These are phyloP conservation scores for Prochilodus magdalenae DNA, from an alignment of 2,113 vertebrate genomes.

Conservation along the genomic window DNA sequence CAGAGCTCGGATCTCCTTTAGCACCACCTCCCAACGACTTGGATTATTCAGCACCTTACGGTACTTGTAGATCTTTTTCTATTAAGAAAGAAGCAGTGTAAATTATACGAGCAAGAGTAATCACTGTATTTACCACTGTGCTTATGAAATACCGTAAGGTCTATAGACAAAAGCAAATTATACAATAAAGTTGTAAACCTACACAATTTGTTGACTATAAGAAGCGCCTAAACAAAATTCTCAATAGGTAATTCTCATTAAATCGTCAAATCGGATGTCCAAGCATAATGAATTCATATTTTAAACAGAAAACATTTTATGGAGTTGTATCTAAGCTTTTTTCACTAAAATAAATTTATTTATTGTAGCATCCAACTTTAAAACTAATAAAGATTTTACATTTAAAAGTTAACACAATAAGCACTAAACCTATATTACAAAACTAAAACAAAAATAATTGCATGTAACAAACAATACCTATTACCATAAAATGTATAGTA, in stretches of 20 bases:
- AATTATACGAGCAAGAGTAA: neutral
- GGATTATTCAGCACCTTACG: slow-evolving; percentile 97
- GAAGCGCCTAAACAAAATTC: neutral
- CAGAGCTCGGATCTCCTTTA: slow-evolving; percentile 96
- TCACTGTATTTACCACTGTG: neutral
- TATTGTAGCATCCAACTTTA: too few species aligned
- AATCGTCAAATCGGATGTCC: too few species aligned
- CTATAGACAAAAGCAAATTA: neutral
- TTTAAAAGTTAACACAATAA: too few species aligned
- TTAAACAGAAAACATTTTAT: too few species aligned
- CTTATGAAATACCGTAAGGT: neutral
- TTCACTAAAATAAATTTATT: too few species aligned
- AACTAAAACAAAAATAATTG: too few species aligned
- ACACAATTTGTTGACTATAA: neutral
- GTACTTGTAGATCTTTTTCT: slow-evolving; percentile 99
- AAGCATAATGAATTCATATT: too few species aligned
- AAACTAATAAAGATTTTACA: too few species aligned
- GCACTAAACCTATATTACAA: too few species aligned
- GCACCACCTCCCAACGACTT: slow-evolving; percentile 95
- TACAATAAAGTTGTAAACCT: neutral
- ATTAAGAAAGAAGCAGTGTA: slow-evolving; percentile 28
- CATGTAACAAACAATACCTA: too few species aligned
- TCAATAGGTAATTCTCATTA: neutral
- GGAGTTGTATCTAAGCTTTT: too few species aligned
- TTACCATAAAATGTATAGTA: too few species aligned